Conservation (phyloP, 2,113 vertebrate species). For the Bucco capensis region DNA sequence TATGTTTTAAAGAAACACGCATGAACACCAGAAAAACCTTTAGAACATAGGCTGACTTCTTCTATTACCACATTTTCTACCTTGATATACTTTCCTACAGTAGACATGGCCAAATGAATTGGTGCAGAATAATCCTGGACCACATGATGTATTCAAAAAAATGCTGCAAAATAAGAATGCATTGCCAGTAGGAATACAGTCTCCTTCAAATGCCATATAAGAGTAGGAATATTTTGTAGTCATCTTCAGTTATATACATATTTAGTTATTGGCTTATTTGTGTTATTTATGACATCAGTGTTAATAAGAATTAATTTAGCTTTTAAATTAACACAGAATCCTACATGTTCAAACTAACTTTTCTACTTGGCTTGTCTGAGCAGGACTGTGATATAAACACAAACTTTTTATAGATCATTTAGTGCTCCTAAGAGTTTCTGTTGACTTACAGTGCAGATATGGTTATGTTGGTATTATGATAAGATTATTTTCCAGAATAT, state of each 20-base stretch:
- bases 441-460: neutral
- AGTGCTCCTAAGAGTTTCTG: neutral
- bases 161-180: neutral
- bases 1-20: neutral
- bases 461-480: neutral
- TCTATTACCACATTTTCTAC: neutral
- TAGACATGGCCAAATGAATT: neutral
- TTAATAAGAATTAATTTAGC: neutral
- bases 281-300: neutral
- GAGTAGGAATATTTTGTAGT: neutral
- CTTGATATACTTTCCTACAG: neutral
- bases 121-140: neutral
- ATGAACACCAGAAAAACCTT: neutral
- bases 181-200: neutral
- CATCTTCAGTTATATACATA: neutral
- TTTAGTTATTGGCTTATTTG: neutral
- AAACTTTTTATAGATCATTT: neutral
- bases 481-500: neutral
- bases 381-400: neutral
- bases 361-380: neutral
- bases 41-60: neutral
- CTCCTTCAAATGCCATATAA: neutral
- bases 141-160: neutral
- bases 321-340: neutral
- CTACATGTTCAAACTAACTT: neutral